A percentile compares a stretch with the other conserved stretches of the same genome.
These are phyloP conservation scores for Parnassius mnemosyne DNA, from an alignment of 2,888 invertebrate species.

Conservation along the genomic window DNA sequence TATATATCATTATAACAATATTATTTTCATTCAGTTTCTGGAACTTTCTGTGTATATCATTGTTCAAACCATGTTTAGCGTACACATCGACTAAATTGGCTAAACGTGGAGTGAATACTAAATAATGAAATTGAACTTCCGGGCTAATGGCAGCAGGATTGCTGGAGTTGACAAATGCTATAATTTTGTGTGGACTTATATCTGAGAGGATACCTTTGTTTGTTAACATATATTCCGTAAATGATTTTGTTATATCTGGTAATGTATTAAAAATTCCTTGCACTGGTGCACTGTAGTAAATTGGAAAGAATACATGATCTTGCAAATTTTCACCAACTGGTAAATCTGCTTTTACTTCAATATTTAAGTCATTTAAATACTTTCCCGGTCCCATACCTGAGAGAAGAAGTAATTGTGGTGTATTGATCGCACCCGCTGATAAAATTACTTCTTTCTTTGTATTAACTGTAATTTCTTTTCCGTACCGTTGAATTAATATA, in stretches of 20 bases:
- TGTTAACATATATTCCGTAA: conserved; percentile 68
- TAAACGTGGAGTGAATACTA: conserved; percentile 47
- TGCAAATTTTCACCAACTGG: conserved; percentile 50
- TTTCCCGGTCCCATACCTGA: conserved; percentile 48
- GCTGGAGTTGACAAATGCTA: conserved; percentile 54
- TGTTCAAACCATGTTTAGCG: conserved; percentile 42
- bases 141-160: conserved; percentile 49
- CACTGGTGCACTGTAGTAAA: conserved; percentile 51
- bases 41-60: conserved; percentile 46
- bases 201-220: conserved; percentile 70
- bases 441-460: conserved; percentile 45
- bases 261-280: conserved; percentile 42
- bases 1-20: conserved; percentile 67
- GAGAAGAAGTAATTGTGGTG: conserved; percentile 46
- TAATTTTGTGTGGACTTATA: conserved; percentile 57
- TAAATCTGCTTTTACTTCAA: conserved; percentile 41
- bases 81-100: conserved; percentile 47
- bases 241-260: conserved; percentile 45
- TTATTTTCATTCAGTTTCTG: conserved; percentile 46
- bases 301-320: conserved; percentile 47
- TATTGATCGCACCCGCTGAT: conserved; percentile 44
- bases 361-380: conserved; percentile 40
- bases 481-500: conserved; percentile 38
- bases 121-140: conserved; percentile 54
- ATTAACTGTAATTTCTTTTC: conserved; percentile 33